Percentiles rank a stretch among this genome's conserved stretches.
These are phyloP conservation scores for Apamea sordens DNA, from an alignment of 2,888 invertebrate species.

Conservation along the genomic window DNA sequence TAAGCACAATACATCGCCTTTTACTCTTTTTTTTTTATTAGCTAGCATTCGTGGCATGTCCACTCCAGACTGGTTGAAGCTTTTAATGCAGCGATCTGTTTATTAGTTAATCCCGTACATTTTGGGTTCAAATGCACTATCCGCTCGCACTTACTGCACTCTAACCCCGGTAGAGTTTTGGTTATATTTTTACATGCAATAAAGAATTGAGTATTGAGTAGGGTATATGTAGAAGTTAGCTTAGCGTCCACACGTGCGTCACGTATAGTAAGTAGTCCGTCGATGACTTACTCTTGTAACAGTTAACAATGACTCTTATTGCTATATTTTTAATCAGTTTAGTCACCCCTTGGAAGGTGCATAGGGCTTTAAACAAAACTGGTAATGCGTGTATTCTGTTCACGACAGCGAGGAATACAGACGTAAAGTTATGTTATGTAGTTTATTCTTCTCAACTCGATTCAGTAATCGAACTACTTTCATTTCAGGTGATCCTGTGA, in stretches of 20 bases:
- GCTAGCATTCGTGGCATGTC: not conserved
- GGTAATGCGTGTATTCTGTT: not conserved
- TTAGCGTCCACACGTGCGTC: not conserved
- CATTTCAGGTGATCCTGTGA: not conserved
- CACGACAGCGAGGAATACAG: not conserved
- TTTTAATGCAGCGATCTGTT: not conserved
- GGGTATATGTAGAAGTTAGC: not conserved
- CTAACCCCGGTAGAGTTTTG: constrained; percentile 2
- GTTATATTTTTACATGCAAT: no score
- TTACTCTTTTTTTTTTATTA: not conserved
- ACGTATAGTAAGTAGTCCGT: not conserved
- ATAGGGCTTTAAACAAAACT: not conserved
- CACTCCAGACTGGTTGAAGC: not conserved
- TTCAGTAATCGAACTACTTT: not conserved
- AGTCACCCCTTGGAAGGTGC: not conserved
- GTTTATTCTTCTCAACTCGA: not conserved
- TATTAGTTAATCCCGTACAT: constrained; percentile 3
- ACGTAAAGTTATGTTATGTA: not conserved
- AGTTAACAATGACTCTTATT: not conserved
- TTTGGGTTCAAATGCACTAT: constrained; percentile 1
- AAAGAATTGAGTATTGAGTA: no score
- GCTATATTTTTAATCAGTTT: not conserved
- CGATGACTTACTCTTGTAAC: not conserved
- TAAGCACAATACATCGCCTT: not conserved
- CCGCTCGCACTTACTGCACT: constrained; percentile 6